These are phyloP conservation scores for Calycopis cecrops DNA, from an alignment of 1,140 invertebrate genomes.

Conservation along the genomic window DNA sequence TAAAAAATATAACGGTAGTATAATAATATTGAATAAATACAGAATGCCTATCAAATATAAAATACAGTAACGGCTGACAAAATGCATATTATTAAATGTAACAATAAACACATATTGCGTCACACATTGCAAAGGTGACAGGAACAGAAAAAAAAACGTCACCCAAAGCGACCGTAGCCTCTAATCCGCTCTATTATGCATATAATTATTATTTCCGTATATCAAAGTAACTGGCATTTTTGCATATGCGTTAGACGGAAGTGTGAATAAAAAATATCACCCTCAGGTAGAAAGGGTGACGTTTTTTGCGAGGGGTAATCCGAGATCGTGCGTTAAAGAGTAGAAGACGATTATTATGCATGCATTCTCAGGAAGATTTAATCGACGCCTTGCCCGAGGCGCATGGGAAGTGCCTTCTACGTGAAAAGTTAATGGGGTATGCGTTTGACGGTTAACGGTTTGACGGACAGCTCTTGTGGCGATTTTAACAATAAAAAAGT, in stretches of 20 bases:
- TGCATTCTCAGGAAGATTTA: conserved; percentile 69
- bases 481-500: conserved; percentile 5
- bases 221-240: conserved; percentile 69
- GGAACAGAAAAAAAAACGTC: conserved; percentile 60
- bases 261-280: conserved; percentile 73
- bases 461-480: conserved; percentile 36
- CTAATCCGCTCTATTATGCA: conserved; percentile 72
- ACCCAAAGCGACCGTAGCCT: conserved; percentile 54
- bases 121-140: conserved; percentile 52
- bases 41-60: neutral
- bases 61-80: conserved; percentile 19
- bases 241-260: conserved; percentile 68
- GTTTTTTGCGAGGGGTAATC: conserved; percentile 61
- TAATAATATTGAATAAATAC: too few relatives aligned
- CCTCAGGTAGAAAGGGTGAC: conserved; percentile 66
- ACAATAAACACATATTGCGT: conserved; percentile 15
- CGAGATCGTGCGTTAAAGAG: conserved; percentile 48
- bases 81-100: conserved; percentile 55
- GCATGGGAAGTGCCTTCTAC: conserved; percentile 53
- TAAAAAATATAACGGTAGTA: too few relatives aligned
- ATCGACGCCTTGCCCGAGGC: conserved; percentile 51
- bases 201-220: conserved; percentile 74
- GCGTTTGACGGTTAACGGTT: conserved; percentile 46
- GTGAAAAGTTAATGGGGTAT: conserved; percentile 37
- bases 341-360: conserved; percentile 64